A percentile compares a stretch with the other conserved stretches of the same genome.
Conservation (phyloP, 1,140 invertebrate genomes). For the Drosophila subobscura region DNA sequence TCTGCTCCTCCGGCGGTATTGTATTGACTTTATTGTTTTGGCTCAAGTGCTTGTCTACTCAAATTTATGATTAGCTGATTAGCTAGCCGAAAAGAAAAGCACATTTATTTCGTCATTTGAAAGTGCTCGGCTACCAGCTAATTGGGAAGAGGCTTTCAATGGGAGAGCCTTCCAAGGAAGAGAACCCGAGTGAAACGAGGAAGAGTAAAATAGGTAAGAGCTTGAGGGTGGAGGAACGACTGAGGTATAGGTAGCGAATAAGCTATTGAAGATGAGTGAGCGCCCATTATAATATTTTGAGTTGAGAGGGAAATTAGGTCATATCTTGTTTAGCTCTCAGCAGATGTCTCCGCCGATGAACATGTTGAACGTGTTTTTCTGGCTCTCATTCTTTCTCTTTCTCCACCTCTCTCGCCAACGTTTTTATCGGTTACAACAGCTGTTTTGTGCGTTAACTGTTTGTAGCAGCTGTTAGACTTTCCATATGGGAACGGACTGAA, state of each 20-base stretch:
- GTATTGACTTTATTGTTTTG: slow-evolving; percentile 20
- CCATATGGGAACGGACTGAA: slow-evolving; percentile 56
- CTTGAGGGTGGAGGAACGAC: neutral
- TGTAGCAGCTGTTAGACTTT: slow-evolving; percentile 70
- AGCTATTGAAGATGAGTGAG: slow-evolving; percentile 19
- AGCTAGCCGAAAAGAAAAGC: slow-evolving; percentile 38
- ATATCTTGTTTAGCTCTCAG: slow-evolving; percentile 56
- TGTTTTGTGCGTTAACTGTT: slow-evolving; percentile 47
- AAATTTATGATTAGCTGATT: slow-evolving; percentile 66
- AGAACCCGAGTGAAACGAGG: slow-evolving; percentile 15
- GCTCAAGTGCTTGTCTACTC: slow-evolving; percentile 1
- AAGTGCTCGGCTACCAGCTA: slow-evolving; percentile 70
- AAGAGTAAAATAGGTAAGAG: too few species aligned
- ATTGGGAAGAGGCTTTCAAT: slow-evolving; percentile 46
- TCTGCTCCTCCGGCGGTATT: neutral
- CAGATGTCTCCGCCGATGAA: slow-evolving; percentile 52
- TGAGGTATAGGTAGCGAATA: slow-evolving; percentile 11
- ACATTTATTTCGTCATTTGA: slow-evolving; percentile 51
- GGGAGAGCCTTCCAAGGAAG: slow-evolving; percentile 31
- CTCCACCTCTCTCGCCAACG: neutral
- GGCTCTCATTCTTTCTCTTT: slow-evolving; percentile 1
- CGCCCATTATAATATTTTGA: slow-evolving; percentile 62
- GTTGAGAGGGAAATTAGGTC: slow-evolving; percentile 71
- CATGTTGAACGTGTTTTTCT: slow-evolving; percentile 66
- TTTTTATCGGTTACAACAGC: slow-evolving; percentile 37